Conservation (phyloP, 1,140 invertebrate genomes). For the Trialeurodes vaporariorum region DNA sequence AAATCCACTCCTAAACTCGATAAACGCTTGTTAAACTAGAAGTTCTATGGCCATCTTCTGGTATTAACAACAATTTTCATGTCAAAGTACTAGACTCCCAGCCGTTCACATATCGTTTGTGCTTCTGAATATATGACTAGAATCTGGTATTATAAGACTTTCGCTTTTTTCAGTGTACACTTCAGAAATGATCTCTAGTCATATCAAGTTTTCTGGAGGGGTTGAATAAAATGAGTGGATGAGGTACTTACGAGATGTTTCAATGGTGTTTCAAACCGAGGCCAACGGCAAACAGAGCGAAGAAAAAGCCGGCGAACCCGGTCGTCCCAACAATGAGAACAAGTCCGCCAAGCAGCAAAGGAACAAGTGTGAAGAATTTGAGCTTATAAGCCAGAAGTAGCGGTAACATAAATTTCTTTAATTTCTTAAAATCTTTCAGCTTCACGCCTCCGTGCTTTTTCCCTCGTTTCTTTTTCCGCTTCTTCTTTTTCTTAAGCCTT, state of each 20-base stretch:
- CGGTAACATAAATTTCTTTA: slow-evolving; percentile 50
- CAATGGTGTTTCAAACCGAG: slow-evolving; percentile 38
- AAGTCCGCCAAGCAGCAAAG: slow-evolving; percentile 57
- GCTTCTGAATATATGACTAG: too few relatives aligned
- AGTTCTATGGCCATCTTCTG: too few relatives aligned
- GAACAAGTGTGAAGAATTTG: slow-evolving; percentile 66
- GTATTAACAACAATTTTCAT: too few relatives aligned
- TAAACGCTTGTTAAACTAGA: too few relatives aligned
- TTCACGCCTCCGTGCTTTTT: slow-evolving; percentile 24
- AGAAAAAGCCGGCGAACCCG: slow-evolving; percentile 70
- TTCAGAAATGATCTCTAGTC: too few relatives aligned
- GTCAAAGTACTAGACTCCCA: too few relatives aligned
- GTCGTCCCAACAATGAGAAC: slow-evolving; percentile 59
- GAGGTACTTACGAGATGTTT: slow-evolving; percentile 13
- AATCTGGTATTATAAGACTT: too few relatives aligned
- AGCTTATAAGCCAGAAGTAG: slow-evolving; percentile 66
- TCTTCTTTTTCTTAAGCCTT: slow-evolving; percentile 17
- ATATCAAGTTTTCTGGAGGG: too few relatives aligned
- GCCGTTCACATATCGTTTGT: too few relatives aligned
- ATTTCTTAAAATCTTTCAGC: slow-evolving; percentile 48
- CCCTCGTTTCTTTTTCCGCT: slow-evolving; percentile 16
- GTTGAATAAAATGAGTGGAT: too few relatives aligned
- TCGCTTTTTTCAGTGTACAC: too few relatives aligned
- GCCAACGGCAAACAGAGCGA: slow-evolving; percentile 58
- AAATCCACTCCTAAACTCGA: too few relatives aligned